Base-by-base conservation (phyloP, 2,888 invertebrate species). In the Nebria salina region DNA sequence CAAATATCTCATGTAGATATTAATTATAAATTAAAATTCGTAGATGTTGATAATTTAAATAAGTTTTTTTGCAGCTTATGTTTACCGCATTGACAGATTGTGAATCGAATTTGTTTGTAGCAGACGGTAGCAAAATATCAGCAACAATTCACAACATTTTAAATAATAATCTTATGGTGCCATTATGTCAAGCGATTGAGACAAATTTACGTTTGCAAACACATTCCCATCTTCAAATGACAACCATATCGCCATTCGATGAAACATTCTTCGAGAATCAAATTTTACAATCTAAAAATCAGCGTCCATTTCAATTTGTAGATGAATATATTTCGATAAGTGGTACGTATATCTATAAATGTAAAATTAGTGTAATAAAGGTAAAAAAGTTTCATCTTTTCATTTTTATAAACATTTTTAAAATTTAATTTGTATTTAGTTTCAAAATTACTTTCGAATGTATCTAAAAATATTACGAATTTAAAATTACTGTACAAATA, bases 131-230 rank as follows among this genome's bases (percentile, higher is more conserved):
- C 82, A 87, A 89, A 77, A 89, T 91, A 85, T 85, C 89, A 76
- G 85, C 86, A 77, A 87, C 87, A 78, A 86, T 89, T 20, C 88
- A 88, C 84, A 87, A 86, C 72, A 88, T 91, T 82, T 89, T 94
- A 66, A 90, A 92, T 77, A 90, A 90, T 75, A 90, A 91, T 85
- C 89, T 95, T 73, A 88, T 95, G 42, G 91, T 93, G 84, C 95
- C 94, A 66, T 89, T 97, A 43, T 96, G 97, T 87, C 94, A 95
- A 85, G 93, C 95, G 85, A 94, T 99, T 83, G 99, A 99, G 90
- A 97, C 95, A 0, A 97, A 97, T 88, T 91, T 99, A 76, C 93
- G 99, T 25, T 90, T 98, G 43, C 96, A 97, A 85, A 97, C 97
- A 68, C 97, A 99, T 89, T 93, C 96, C 0, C 98, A 98, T 89